A percentile compares a stretch with the other conserved stretches of the same genome.
These are phyloP conservation scores for Malaclemys terrapin DNA, from an alignment of 2,113 vertebrate genomes.

Conservation along the genomic window DNA sequence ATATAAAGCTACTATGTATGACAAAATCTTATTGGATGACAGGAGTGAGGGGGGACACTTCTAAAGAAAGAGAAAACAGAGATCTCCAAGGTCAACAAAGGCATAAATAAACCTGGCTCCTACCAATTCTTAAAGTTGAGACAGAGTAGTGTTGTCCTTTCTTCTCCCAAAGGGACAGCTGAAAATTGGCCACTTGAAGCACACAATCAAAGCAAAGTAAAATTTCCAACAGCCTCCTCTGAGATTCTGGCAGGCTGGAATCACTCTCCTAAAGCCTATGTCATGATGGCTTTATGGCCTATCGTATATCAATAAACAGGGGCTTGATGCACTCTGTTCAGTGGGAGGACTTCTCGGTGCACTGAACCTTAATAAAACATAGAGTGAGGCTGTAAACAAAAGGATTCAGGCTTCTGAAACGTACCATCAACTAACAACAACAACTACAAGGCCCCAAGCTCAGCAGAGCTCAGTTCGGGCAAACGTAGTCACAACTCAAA, in stretches of 20 bases:
- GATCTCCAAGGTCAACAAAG: background rate
- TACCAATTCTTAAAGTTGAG: constrained; percentile 30
- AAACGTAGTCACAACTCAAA: background rate
- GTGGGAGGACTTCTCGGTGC: background rate
- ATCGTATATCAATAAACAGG: background rate
- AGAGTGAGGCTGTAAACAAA: background rate
- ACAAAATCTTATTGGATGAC: background rate
- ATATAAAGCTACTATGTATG: background rate
- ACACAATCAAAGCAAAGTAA: background rate
- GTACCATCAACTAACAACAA: background rate
- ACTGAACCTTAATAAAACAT: background rate
- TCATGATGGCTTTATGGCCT: background rate
- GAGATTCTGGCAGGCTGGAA: background rate
- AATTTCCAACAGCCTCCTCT: background rate
- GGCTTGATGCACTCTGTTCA: background rate
- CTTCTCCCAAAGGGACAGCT: background rate
- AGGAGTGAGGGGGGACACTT: background rate
- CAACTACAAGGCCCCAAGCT: background rate
- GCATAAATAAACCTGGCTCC: constrained; percentile 51
- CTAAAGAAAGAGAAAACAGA: background rate
- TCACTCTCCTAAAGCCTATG: background rate
- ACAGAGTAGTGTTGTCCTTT: constrained; percentile 8
- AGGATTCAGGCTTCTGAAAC: constrained; percentile 1
- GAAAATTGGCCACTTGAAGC: constrained; percentile 17
- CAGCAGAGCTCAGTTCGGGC: background rate